Base-by-base conservation (phyloP, 1,140 invertebrate species). In the Rhopalosiphum maidis region DNA sequence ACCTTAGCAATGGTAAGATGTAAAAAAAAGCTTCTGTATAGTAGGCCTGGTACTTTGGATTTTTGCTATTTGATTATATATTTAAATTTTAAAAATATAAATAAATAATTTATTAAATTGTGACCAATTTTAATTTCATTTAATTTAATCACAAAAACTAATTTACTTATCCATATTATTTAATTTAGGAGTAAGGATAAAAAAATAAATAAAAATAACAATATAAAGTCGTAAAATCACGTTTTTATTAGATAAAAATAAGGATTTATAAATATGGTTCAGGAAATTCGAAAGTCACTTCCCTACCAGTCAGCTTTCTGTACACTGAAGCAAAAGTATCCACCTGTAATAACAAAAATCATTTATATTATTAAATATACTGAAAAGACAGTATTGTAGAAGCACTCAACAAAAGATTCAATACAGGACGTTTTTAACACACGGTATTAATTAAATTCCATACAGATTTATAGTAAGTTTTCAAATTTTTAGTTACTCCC, bases 201-300 rank as follows among this genome's bases (percentile, higher is more conserved):
- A n/a, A n/a, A 22, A 4, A 35, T 41, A n/a, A n/a, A 48, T 51
- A 88, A 22, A 23, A 88, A 46, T 21, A 88, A 88, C 7, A 23
- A 8, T 51, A 35, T 54, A 37, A n/a, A 88, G 46, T 88, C 7
- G 8, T 90, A 41, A 60, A 90, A 90, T 68, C 89, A 90, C 9
- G 55, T 96, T 89, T 95, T 96, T 94, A 93, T 85, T 93, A 68
- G 43, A 90, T 92, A 90, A 83, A 90, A 51, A 90, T 92, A 54
- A 54, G 41, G 46, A 83, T 92, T 98, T 98, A 98, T 97, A 98
- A 97, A 96, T 98, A 98, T 95, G 98, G 98, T 96, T 99, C 99
- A 94, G 99, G 99, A 96, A 99, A 99, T 96, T 99, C 99, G 95
- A 99, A 99, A 94, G 97, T 98, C 90, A 99, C 99, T 96, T 99